A percentile compares a stretch with the other conserved stretches of the same genome.
phyloP scores from a whole-genome alignment of 2,888 invertebrate genomes.

The Thecophora atra region DNA sequence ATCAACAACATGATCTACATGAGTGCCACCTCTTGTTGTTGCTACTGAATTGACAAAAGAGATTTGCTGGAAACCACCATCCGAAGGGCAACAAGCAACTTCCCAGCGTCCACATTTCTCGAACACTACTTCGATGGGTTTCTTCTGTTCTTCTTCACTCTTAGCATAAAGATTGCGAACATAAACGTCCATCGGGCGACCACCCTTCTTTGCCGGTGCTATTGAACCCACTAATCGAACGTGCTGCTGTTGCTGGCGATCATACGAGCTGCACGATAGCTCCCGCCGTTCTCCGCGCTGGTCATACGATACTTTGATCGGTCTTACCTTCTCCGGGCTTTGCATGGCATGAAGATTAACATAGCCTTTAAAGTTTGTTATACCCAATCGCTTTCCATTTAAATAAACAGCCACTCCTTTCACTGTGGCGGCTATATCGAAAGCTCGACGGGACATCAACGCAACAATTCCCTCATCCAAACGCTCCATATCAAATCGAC shows the following conservation, averaged over 20 bases:
- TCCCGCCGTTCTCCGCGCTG: too few species aligned
- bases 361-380: conserved; percentile 95
- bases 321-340: too few species aligned
- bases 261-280: too few species aligned
- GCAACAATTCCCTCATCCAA: conserved; percentile 93
- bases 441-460: conserved; percentile 93
- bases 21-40: conserved; percentile 97
- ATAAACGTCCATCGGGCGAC: too few species aligned
- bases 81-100: conserved; percentile 88
- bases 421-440: conserved; percentile 92
- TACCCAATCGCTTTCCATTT: conserved; percentile 86
- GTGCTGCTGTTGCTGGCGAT: too few species aligned
- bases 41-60: conserved; percentile 99
- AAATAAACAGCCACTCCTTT: conserved; percentile 90
- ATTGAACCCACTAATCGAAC: too few species aligned
- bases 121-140: conserved; percentile 85
- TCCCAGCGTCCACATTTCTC: conserved; percentile 94
- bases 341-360: conserved; percentile 90
- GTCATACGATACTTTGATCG: too few species aligned
- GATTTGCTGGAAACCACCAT: conserved; percentile 91
- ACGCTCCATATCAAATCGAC: conserved; percentile 93
- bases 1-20: conserved; percentile 95
- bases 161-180: too few species aligned
- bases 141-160: conserved; percentile 81
- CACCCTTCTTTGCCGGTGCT: too few species aligned